Evolutionary conservation across 2,888 invertebrate species (phyloP), one percentile per base, ranked within the genome.

Genomic region (Muscina levida): DNA sequence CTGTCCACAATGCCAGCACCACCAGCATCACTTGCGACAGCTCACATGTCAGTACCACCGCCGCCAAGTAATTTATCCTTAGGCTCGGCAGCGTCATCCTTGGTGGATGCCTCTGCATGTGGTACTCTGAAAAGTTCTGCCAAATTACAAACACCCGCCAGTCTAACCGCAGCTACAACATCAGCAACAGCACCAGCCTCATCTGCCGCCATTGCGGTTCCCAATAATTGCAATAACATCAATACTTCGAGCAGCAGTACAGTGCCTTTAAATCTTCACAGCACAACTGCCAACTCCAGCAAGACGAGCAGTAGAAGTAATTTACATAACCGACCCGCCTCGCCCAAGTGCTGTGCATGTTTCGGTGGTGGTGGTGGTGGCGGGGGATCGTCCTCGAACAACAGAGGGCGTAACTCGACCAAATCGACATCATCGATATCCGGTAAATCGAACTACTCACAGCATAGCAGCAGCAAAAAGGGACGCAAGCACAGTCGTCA

Each of bases 111-210:
- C 72, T 76, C 79, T n/a, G 53, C 84, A 37, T 87, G 87, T 73
- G 87, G 86, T 68, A 88, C 87, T 3, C 84, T 88, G 6, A 87
- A 87, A 77, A 87, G 87, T 77, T 86, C 85, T 51, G 86, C 87
- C 31, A 87, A 87, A 77, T 57, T 83, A 73, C 79, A 82, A 37
- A 73, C 68, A 48, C 77, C 76, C 57, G 79, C 77, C 78, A 76
- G 65, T 78, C 48, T 73, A 57, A 66, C 71, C 46, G 53, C 74
- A 68, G 72, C 57, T 37, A 42, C 66, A 46, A 56, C 51, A 53
- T 72, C 19, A 80, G 59, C 71, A 72, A 72, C 74, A 66, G 56
- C 72, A 68, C 70, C 66, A 56, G 24, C 13, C 1, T 24, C 53
- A 22, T 22, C 53, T 17, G 13, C 70, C 80, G 15, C 80, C 83